Percentiles rank a stretch among this genome's conserved stretches.
These are phyloP conservation scores for Coregonus clupeaformis DNA, from an alignment of 2,113 vertebrate genomes.

Conservation along the genomic window DNA sequence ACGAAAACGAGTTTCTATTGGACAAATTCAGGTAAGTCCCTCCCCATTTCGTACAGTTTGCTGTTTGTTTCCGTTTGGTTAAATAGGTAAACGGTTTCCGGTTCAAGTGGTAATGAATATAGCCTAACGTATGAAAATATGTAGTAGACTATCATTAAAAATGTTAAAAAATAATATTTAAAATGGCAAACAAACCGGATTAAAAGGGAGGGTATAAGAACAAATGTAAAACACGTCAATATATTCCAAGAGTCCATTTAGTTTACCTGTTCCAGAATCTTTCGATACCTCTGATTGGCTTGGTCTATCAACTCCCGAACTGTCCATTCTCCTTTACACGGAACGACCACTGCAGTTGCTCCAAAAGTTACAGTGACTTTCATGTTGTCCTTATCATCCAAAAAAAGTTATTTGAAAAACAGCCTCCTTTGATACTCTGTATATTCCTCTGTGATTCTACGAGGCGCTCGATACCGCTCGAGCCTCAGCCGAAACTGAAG, in stretches of 20 bases:
- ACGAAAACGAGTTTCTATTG: too few relatives aligned
- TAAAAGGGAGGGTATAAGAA: too few relatives aligned
- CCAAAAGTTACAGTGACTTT: conserved; percentile 92
- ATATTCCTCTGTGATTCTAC: background rate
- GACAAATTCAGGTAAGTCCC: too few relatives aligned
- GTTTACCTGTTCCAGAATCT: conserved; percentile 82
- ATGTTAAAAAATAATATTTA: too few relatives aligned
- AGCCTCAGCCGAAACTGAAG: conserved; percentile 26
- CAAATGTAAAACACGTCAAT: too few relatives aligned
- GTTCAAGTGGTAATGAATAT: too few relatives aligned
- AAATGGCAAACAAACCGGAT: too few relatives aligned
- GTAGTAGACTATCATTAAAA: too few relatives aligned
- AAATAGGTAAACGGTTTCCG: too few relatives aligned
- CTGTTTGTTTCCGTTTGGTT: too few relatives aligned
- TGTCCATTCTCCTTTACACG: conserved; percentile 82
- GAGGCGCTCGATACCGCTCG: conserved; percentile 5
- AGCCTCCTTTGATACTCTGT: background rate
- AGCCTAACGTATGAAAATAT: too few relatives aligned
- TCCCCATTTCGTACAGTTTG: too few relatives aligned
- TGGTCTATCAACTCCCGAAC: conserved; percentile 85
- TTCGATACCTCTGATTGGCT: conserved; percentile 84
- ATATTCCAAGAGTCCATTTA: background rate
- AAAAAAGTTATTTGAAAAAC: background rate
- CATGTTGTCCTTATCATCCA: conserved; percentile 65
- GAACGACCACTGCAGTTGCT: conserved; percentile 84